phyloP scores from a whole-genome alignment of 2,113 vertebrate species.

The Ascaphus truei region DNA sequence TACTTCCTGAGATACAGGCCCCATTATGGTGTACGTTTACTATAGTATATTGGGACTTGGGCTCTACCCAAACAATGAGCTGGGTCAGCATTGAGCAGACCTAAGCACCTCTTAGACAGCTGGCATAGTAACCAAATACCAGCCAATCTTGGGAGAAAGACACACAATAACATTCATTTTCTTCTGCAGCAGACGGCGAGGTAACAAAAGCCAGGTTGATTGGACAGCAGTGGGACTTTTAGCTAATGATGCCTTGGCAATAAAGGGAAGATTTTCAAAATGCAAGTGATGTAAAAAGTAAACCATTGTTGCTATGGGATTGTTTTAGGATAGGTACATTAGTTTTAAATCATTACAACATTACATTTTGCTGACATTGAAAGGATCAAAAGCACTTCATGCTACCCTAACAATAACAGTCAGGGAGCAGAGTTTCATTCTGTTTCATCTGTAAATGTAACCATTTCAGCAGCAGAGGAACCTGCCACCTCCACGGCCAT shows the following conservation, averaged over 20 bases:
- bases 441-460: too few species aligned
- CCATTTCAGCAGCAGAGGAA: too few species aligned
- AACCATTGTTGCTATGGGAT: constrained; percentile 43
- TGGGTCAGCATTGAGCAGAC: constrained; percentile 48
- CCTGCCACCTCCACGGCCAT: too few species aligned
- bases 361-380: constrained; percentile 54
- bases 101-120: constrained; percentile 56
- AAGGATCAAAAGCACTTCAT: constrained; percentile 51
- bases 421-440: too few species aligned
- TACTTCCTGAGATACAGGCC: too few species aligned
- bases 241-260: constrained; percentile 66
- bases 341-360: constrained; percentile 53
- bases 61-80: constrained; percentile 42
- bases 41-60: constrained; percentile 23
- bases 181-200: constrained; percentile 60
- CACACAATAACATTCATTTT: constrained; percentile 59
- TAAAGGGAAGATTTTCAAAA: constrained; percentile 52
- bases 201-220: constrained; percentile 64
- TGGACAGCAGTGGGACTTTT: constrained; percentile 55
- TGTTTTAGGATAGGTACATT: constrained; percentile 45
- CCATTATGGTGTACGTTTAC: constrained; percentile 15
- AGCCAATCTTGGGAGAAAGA: constrained; percentile 49
- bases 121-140: constrained; percentile 62
- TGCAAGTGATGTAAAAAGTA: constrained; percentile 47
- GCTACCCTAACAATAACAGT: too few species aligned